Evolutionary conservation across 2,888 invertebrate genomes (phyloP).

Genomic region (Megaustenia siamemsis): DNA sequence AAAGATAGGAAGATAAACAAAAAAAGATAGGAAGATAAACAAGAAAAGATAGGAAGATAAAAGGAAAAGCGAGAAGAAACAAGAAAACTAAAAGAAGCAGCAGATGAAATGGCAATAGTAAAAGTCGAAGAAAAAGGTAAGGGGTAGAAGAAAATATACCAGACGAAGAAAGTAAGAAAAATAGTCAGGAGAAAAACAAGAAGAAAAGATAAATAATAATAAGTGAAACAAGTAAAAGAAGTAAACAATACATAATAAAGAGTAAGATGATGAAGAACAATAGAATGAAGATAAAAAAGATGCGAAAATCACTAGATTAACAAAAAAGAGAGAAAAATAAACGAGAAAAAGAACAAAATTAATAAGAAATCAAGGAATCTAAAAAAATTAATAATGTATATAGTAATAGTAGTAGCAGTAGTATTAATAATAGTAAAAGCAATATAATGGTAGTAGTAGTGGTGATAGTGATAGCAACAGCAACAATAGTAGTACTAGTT

Average conservation of each 20-base stretch:
- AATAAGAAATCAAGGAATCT: no score
- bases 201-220: neutral
- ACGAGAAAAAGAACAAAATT: neutral
- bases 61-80: no score
- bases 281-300: neutral
- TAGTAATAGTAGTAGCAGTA: slow-evolving; percentile 37
- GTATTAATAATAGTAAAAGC: slow-evolving; percentile 28
- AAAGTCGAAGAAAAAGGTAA: neutral
- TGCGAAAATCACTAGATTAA: neutral
- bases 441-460: slow-evolving; percentile 31
- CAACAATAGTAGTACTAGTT: slow-evolving; percentile 12
- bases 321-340: no score
- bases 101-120: neutral
- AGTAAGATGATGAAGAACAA: slow-evolving; percentile 13
- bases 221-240: neutral
- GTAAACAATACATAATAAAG: neutral
- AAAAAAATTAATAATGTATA: neutral
- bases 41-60: no score
- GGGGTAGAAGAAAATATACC: neutral
- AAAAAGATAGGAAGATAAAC: no score
- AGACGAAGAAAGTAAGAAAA: slow-evolving; percentile 12
- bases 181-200: neutral
- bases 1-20: no score
- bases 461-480: slow-evolving; percentile 24
- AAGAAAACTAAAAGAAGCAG: neutral